Conservation (phyloP, 2,888 invertebrate genomes). For the Cecidostiba fungosa region DNA sequence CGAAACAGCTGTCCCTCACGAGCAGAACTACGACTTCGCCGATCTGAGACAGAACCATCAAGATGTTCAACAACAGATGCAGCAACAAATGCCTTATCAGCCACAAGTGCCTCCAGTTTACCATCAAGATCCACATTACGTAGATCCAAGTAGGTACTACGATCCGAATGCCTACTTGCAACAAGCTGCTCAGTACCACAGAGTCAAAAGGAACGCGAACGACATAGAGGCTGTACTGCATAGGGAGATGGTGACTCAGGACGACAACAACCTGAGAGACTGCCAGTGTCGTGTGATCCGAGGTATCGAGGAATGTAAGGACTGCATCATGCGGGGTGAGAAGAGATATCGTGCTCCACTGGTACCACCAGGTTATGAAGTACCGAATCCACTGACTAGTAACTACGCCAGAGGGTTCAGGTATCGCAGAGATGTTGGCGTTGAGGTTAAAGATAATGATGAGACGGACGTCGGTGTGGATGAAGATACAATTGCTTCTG, state of each 20-base stretch:
- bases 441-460: not conserved
- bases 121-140: constrained; percentile 18
- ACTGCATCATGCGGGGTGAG: constrained; percentile 25
- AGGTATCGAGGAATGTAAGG: constrained; percentile 39
- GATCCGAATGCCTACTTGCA: constrained; percentile 41
- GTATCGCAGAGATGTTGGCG: constrained; percentile 29
- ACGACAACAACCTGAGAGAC: constrained; percentile 70
- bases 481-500: not conserved
- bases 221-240: constrained; percentile 67
- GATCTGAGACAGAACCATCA: constrained; percentile 25
- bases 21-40: constrained; percentile 29
- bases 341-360: not conserved
- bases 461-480: not conserved
- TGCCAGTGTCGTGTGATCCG: constrained; percentile 72
- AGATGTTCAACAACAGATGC: not conserved
- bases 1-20: not conserved
- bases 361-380: not conserved
- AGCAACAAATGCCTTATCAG: not conserved
- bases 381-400: not conserved
- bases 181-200: not conserved
- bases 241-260: constrained; percentile 73
- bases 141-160: constrained; percentile 58
- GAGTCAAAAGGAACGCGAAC: constrained; percentile 64
- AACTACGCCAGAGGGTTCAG: not conserved
- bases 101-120: not conserved